Base-by-base conservation (phyloP, 1,140 invertebrate genomes). In the Drosophila rhopaloa region DNA sequence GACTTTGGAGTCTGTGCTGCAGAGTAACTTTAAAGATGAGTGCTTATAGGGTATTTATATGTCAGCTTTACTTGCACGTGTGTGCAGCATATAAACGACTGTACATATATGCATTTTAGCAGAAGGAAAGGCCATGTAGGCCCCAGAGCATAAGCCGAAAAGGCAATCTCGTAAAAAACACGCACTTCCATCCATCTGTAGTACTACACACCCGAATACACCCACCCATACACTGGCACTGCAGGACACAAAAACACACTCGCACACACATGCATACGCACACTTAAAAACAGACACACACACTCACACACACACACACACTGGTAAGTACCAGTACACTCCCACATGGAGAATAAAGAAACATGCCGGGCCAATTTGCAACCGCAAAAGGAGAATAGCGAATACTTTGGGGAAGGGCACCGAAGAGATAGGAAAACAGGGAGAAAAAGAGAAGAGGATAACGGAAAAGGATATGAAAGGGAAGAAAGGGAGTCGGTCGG, bases 331-430 rank as follows among this genome's bases (percentile, higher is more conserved):
- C 10, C 11, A 29, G 46, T 44, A 56, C 54, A 55, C 58, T 78
- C 35, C 55, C 66, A 60, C 61, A 68, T 46, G 63, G 53, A 43
- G 56, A 47, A 54, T 63, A 65, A 43, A 43, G 73, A 65, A 56
- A 77, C 63, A 60, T 60, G 74, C 63, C 63, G 73, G 74, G 68
- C 75, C 75, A 78, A 78, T 78, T 78, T 78, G 74, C 74, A 71
- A 58, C 51, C 44, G 68, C 65, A 72, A 66, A n/a, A 68, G 47
- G 38, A 66, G 65, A 68, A 67, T 53, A 54, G 38, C 53, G 65
- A 68, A 67, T 53, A 54, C 60, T 51, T 43, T 32, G 19, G 38
- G 65, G 51, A 56, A 44, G 19, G n/a, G 13, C 1, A 37, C 14
- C 11, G 16, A 13, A 29, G 29, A 11, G 37, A 32, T 38, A 40